phyloP scores from a whole-genome alignment of 2,113 vertebrate species.

The Passer domesticus region DNA sequence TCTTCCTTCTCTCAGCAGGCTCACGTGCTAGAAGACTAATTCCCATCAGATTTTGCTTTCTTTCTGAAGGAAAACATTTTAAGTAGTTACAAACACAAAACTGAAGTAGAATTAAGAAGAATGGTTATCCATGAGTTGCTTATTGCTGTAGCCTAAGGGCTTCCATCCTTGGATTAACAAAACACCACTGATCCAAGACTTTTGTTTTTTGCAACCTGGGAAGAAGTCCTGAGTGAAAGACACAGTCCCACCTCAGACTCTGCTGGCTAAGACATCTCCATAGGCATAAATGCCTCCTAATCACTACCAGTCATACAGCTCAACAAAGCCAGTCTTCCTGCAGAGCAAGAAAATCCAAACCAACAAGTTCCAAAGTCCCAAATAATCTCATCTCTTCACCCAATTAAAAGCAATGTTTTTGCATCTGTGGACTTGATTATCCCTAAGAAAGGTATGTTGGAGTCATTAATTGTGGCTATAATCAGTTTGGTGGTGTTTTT shows the following conservation, averaged over 20 bases:
- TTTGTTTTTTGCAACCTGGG: background rate
- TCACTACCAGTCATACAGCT: background rate
- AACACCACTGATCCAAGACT: background rate
- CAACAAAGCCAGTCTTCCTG: background rate
- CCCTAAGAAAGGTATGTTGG: background rate
- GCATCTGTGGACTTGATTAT: background rate
- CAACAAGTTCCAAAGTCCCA: constrained; percentile 6
- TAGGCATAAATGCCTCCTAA: background rate
- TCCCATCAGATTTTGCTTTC: background rate
- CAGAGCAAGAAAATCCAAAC: constrained; percentile 59
- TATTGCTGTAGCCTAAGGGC: too few relatives aligned
- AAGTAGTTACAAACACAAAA: background rate
- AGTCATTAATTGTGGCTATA: background rate
- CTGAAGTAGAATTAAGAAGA: background rate
- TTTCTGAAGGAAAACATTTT: background rate
- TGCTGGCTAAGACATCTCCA: background rate
- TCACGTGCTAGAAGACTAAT: background rate
- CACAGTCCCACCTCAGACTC: background rate
- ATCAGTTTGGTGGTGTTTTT: background rate
- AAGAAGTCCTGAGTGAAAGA: background rate
- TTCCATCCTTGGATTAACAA: background rate
- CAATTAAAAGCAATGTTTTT: background rate
- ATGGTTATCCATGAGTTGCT: too few relatives aligned
- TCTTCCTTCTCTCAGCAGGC: background rate
- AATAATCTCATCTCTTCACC: constrained; percentile 36